phyloP scores from a whole-genome alignment of 2,888 invertebrate genomes.

The Gastracanthus pulcherrimus region DNA sequence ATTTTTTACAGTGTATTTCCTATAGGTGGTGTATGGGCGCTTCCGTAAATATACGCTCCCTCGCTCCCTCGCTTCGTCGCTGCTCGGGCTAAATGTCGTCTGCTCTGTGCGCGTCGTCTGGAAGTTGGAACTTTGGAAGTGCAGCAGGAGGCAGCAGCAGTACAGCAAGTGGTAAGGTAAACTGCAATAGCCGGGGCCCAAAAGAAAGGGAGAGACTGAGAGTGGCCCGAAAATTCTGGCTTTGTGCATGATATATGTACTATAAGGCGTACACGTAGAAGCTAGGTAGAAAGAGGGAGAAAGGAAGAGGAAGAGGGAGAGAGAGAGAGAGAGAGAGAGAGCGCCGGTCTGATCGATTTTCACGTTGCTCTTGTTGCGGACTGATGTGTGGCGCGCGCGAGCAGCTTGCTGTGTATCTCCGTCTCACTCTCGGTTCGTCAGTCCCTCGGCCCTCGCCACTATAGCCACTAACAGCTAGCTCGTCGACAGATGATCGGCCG shows the following conservation, averaged over 20 bases:
- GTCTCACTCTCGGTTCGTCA: background rate
- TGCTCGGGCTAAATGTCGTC: slow-evolving; percentile 69
- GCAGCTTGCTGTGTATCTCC: too few species aligned
- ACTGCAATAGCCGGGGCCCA: too few species aligned
- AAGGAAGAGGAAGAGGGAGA: too few species aligned
- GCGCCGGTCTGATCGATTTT: too few species aligned
- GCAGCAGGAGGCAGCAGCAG: background rate
- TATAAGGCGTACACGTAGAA: too few species aligned
- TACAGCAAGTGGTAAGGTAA: background rate
- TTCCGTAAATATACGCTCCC: background rate
- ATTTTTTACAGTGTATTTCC: too few species aligned
- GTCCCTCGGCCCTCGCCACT: background rate
- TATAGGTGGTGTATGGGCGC: background rate
- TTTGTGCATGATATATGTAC: too few species aligned
- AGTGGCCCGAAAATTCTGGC: too few species aligned
- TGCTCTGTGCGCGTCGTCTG: slow-evolving; percentile 73
- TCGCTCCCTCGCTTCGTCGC: background rate
- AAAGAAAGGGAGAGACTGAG: too few species aligned
- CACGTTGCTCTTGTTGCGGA: background rate
- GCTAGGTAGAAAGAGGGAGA: too few species aligned
- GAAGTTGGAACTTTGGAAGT: slow-evolving; percentile 52
- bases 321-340: background rate
- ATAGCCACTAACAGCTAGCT: too few species aligned
- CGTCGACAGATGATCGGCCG: slow-evolving; percentile 2
- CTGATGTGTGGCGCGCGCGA: too few species aligned